Conservation (phyloP, 2,888 invertebrate genomes). For the Coremacera marginata region DNA sequence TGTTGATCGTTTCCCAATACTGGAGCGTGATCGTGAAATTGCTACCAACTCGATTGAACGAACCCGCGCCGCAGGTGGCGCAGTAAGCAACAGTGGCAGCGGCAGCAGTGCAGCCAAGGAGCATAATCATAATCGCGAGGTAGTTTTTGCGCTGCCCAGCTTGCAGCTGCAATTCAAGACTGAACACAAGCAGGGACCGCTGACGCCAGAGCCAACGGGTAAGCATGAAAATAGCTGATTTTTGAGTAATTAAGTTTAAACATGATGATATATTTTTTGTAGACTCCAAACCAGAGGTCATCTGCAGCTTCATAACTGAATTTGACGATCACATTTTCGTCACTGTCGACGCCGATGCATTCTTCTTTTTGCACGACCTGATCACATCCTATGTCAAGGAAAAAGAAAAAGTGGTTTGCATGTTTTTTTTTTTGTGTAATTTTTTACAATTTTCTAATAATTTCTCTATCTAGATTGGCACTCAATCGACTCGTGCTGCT, state of each 20-base stretch:
- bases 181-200: slow-evolving; percentile 85
- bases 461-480: slow-evolving; percentile 57
- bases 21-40: slow-evolving; percentile 81
- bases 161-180: slow-evolving; percentile 94
- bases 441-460: not conserved
- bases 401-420: slow-evolving; percentile 83
- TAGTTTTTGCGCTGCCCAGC: slow-evolving; percentile 96
- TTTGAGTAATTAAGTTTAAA: too few relatives aligned
- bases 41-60: slow-evolving; percentile 73
- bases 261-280: too few relatives aligned
- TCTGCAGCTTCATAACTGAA: slow-evolving; percentile 97
- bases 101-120: slow-evolving; percentile 78
- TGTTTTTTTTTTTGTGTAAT: not conserved
- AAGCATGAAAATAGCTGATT: slow-evolving; percentile 39
- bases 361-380: slow-evolving; percentile 97
- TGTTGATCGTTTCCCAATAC: slow-evolving; percentile 90
- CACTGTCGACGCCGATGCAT: slow-evolving; percentile 97
- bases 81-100: slow-evolving; percentile 59
- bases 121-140: slow-evolving; percentile 88
- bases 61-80: slow-evolving; percentile 69
- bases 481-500: slow-evolving; percentile 65
- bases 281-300: slow-evolving; percentile 89
- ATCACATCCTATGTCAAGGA: slow-evolving; percentile 96
- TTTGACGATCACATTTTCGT: slow-evolving; percentile 99
- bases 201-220: slow-evolving; percentile 78